A percentile compares a stretch with the other conserved stretches of the same genome.
Evolutionary conservation across 2,888 invertebrate species (phyloP).

Genomic region (Laspeyria flexula): DNA sequence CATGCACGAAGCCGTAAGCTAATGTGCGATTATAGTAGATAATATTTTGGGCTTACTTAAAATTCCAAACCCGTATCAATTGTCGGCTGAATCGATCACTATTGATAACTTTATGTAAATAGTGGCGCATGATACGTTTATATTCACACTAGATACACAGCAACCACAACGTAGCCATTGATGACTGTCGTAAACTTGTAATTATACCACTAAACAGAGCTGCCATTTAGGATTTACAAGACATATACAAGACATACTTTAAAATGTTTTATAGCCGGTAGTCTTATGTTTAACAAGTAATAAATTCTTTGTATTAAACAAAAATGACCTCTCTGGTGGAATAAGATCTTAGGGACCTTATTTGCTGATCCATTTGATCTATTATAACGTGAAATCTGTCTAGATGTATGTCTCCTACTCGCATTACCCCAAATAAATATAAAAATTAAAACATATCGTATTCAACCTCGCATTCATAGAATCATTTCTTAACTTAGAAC

Average conservation of each 20-base stretch:
- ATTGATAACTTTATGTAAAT: slow-evolving; percentile 7
- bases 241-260: background rate
- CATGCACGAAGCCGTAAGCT: background rate
- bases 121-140: background rate
- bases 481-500: no score
- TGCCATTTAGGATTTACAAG: background rate
- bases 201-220: background rate
- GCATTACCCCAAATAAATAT: no score
- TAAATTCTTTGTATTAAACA: no score
- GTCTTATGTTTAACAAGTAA: no score
- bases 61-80: slow-evolving; percentile 17
- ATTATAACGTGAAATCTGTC: no score
- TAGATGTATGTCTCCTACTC: no score
- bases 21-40: slow-evolving; percentile 1
- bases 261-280: no score
- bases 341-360: no score
- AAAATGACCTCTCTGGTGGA: no score
- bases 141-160: slow-evolving; percentile 5
- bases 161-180: slow-evolving; percentile 12
- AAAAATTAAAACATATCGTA: no score
- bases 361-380: no score
- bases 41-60: slow-evolving; percentile 6
- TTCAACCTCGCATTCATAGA: no score
- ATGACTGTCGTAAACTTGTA: slow-evolving; percentile 18
- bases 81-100: slow-evolving; percentile 10